Evolutionary conservation across 2,113 vertebrate genomes (phyloP), one percentile per base, ranked within the genome.

Genomic region (Emydura subglobosa): DNA sequence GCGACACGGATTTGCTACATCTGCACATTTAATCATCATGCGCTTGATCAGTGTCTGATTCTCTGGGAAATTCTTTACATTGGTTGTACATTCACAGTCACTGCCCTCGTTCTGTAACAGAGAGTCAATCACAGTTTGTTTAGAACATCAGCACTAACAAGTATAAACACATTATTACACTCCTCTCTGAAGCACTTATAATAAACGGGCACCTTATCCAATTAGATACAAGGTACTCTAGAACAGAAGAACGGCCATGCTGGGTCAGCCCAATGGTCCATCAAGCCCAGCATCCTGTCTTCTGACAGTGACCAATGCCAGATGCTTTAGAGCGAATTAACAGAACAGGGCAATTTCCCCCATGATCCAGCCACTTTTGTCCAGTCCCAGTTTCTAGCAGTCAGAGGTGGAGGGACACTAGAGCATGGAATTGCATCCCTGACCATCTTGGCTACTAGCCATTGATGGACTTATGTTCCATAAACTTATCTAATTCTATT

Each of bases 11-110:
- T 99, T 99, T 86, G 99, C 99, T 95, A 99, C 99, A 6, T 99
- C 99, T 0, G 99, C 99, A 95, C 99, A 99, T 97, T 99, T 99
- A 68, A 99, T 99, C 98, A 99, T 98, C 99, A 99, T 99, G 88
- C 99, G 99, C 95, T 99, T 99, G 93, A 99, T 99, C 94, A 99
- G 97, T 85, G 99, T 99, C 21, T 99, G 99, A 96, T 99, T 99
- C 95, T 99, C 99, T 5, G 99, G 99, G 87, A 99, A 99, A 97
- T 99, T 99, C 97, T 98, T 99, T 89, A 98, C 97, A 39, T 95
- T 98, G 82, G 98, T 97, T 92, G 98, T 98, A 80, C 98, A 98
- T 42, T 99, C 99, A 68, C 98, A 98, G 97, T 99, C 97, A 0
- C 98, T 98, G 98, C 98, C 98, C 27, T 99, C 97, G 1, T 97